These are phyloP conservation scores for Neotoxoptera formosana DNA, from an alignment of 1,140 invertebrate species.

Conservation along the genomic window DNA sequence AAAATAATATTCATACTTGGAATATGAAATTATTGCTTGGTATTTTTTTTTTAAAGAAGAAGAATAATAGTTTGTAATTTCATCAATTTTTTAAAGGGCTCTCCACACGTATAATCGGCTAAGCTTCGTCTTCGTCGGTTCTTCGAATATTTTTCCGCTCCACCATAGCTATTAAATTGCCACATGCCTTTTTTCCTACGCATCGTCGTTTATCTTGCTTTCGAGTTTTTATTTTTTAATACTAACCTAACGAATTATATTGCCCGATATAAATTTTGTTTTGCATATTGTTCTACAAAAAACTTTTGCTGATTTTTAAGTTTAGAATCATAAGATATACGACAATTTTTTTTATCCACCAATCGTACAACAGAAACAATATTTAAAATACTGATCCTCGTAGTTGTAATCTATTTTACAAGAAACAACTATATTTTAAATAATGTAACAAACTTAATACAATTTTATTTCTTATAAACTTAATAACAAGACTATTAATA, in stretches of 20 bases:
- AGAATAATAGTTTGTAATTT: constrained; percentile 49
- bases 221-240: background rate
- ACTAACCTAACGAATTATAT: constrained; percentile 10
- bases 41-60: background rate
- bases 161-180: background rate
- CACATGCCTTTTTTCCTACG: constrained; percentile 46
- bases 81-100: constrained; percentile 19
- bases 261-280: background rate
- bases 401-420: background rate
- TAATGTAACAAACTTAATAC: background rate
- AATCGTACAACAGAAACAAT: background rate
- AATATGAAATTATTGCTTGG: background rate
- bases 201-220: constrained; percentile 45
- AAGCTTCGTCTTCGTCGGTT: constrained; percentile 44
- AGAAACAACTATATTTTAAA: background rate
- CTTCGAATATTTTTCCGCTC: background rate
- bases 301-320: background rate
- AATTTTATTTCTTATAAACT: background rate
- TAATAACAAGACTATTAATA: background rate
- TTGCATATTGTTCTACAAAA: background rate
- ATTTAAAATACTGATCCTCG: background rate
- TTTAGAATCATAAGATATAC: background rate
- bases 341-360: background rate
- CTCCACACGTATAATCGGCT: constrained; percentile 42
- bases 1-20: constrained; percentile 6